Base-by-base conservation (phyloP, 2,888 invertebrate genomes). In the Vesta saturnalis region DNA sequence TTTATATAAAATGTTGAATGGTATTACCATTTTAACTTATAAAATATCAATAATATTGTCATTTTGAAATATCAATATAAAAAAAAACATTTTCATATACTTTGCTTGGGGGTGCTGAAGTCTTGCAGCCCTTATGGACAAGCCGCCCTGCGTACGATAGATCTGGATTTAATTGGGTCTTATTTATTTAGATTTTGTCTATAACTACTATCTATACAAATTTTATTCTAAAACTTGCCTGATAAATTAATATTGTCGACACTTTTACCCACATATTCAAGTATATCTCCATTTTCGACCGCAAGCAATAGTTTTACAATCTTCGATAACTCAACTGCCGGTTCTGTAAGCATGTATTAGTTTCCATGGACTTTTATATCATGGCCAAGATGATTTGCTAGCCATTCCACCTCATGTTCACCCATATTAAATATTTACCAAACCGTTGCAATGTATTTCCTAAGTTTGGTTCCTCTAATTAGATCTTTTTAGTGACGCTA, bases 381-480 rank as follows among this genome's bases (percentile, higher is more conserved):
- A 52, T 77, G 76, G 0, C 77, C 78, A 18, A 78, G 47, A 69
- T 75, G 77, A 22, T 73, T 55, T 1, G 76, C 77, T n/a, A 78
- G 59, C 74, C 77, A 78, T 57, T 77, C 77, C 18, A 43, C 54
- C 64, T 77, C 77, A 63, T 74, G 76, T 67, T 77, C 75, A 5
- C 21, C n/a, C 22, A 58, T 4, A 12, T 58, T n/a, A 19, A 58
- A 58, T 5, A 54, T 1, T 35, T 78, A 77, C 35, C 69, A 71
- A 6, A 77, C 76, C 10, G 77, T 77, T 14, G 77, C 77, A 22
- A 75, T 64, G 56, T 76, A 75, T 62, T 78, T 78, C 35, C 76
- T 46, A 12, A 77, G 63, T 66, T 76, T 76, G 18, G 76, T 76
- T n/a, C 74, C 60, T 1, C 72, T 76, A 5, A 61, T 54, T 1